Percentiles rank a stretch among this genome's conserved stretches.
Conservation (phyloP, 1,140 invertebrate genomes). For the Limonius californicus region DNA sequence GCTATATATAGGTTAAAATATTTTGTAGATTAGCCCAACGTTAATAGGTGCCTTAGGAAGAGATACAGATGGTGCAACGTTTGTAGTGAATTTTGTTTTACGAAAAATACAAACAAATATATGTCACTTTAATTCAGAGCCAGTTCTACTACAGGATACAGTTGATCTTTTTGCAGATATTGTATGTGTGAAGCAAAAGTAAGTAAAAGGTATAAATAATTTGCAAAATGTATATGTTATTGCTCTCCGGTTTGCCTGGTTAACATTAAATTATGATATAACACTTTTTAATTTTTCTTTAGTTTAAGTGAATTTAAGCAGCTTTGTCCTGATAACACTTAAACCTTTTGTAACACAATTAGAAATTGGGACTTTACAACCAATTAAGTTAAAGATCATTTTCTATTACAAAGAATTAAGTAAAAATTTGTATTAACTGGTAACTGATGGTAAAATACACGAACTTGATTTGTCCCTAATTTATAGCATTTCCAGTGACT, state of each 20-base stretch:
- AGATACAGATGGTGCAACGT: conserved; percentile 44
- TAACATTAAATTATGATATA: neutral
- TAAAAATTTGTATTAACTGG: too few relatives aligned
- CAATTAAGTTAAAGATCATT: too few relatives aligned
- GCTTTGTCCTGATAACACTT: too few relatives aligned
- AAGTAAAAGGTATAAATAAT: conserved; percentile 24
- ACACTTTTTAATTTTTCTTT: too few relatives aligned
- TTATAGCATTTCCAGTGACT: too few relatives aligned
- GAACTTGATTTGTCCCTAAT: too few relatives aligned
- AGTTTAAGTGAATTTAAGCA: too few relatives aligned
- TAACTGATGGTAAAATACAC: too few relatives aligned
- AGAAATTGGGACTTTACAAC: too few relatives aligned
- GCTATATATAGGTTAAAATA: too few relatives aligned
- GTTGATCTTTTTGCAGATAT: conserved; percentile 43
- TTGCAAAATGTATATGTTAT: neutral
- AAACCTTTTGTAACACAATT: too few relatives aligned
- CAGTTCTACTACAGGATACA: conserved; percentile 43
- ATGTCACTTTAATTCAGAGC: conserved; percentile 42
- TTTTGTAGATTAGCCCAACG: conserved; percentile 42
- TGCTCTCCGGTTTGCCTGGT: neutral
- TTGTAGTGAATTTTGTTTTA: conserved; percentile 40
- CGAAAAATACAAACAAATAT: conserved; percentile 45
- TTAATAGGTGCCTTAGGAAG: conserved; percentile 41
- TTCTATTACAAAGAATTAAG: too few relatives aligned
- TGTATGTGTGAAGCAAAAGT: conserved; percentile 42